Evolutionary conservation across 2,797 vertebrate genomes (phyloP), one percentile per base, ranked within the genome.

Genomic region (Myripristis murdjan): DNA sequence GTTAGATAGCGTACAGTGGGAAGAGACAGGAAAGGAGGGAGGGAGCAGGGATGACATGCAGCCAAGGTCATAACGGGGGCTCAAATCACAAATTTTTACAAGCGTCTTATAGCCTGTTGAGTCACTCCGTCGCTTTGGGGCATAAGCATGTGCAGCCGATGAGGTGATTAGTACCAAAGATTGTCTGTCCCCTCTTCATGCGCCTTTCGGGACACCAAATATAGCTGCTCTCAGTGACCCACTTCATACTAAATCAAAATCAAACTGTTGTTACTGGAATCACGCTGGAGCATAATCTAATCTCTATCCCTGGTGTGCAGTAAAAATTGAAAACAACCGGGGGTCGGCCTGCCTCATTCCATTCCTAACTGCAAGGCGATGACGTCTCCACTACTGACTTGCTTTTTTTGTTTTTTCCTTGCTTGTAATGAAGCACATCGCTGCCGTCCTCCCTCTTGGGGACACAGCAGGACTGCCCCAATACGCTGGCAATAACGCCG

Each of bases 251-350:
- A 48, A 58, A 47, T 75, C 69, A 5, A 64, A 81, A 86, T 87
- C 62, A 2, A 75, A 77, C 83, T 73, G 55, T 55, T 53, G 46
- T 81, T 63, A 87, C 82, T 87, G 75, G 86, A 83, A 53, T 85
- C 85, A 85, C 87, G 72, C 7, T 70, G 79, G 58, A 14, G 23
- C 7, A 0, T 82, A 85, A 88, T 87, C 69, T 66, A 81, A 89
- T 88, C 10, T 58, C 24, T 2, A 22, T 7, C 31, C 35, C 14
- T 24, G 14, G 22, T 41, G 56, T 68, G 37, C 69, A 60, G 61
- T 1, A 41, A 65, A 75, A 74, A 57, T 46, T 39, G 44, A 70
- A 52, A n/a, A n/a, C n/a, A n/a, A n/a, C n/a, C n/a, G 44, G 26
- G 31, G 10, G 10, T 12, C 5, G n/a, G 31, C 8, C 33, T 14